Evolutionary conservation across 2,113 vertebrate genomes (phyloP).

Genomic region (Corynorhinus townsendii): DNA sequence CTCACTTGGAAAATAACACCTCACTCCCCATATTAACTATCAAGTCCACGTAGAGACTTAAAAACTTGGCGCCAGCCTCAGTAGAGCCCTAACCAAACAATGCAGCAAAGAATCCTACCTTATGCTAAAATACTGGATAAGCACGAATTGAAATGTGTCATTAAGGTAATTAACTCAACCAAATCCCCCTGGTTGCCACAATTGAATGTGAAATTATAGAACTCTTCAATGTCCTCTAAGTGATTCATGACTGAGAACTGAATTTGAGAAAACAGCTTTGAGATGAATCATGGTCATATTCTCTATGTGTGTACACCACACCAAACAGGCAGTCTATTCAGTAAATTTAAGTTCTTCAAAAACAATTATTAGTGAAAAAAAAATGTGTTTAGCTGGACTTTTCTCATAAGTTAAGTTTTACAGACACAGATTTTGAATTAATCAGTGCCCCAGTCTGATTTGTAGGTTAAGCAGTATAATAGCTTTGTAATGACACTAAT

Average conservation of each 20-base stretch:
- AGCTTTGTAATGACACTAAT: not conserved
- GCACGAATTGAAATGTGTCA: not conserved
- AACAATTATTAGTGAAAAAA: not conserved
- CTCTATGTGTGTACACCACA: not conserved
- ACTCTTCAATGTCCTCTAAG: not conserved
- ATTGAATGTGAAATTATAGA: not conserved
- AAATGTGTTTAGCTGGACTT: not conserved
- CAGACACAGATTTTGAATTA: not conserved
- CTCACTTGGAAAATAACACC: not conserved
- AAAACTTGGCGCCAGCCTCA: not conserved
- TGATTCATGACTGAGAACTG: not conserved
- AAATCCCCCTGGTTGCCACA: not conserved
- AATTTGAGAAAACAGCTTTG: not conserved
- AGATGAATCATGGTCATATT: not conserved
- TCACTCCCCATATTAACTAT: not conserved
- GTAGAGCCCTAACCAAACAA: not conserved
- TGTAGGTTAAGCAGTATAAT: not conserved
- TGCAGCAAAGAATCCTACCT: not conserved
- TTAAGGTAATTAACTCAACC: not conserved
- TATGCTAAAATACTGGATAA: not conserved
- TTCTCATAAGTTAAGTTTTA: not conserved
- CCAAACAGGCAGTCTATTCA: not conserved
- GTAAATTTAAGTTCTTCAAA: not conserved
- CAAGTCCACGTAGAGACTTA: not conserved
- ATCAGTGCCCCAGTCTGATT: not conserved